These are phyloP conservation scores for Psophia crepitans DNA, from an alignment of 2,113 vertebrate genomes.

Conservation along the genomic window DNA sequence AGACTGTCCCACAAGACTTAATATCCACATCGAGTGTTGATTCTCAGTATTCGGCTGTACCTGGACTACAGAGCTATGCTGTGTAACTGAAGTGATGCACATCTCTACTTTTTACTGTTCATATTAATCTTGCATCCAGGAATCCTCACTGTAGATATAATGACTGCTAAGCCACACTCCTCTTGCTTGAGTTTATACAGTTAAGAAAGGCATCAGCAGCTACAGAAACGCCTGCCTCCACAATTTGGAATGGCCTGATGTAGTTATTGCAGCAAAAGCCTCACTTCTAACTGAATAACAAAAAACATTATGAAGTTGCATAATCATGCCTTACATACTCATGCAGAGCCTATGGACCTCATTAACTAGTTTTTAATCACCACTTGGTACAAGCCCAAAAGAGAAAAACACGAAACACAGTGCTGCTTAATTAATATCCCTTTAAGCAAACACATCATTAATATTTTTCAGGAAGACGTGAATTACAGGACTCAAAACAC, in stretches of 20 bases:
- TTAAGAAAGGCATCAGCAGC: neutral
- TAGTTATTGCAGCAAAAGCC: neutral
- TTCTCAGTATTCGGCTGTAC: neutral
- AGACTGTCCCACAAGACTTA: neutral
- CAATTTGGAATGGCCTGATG: neutral
- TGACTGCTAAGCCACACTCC: neutral
- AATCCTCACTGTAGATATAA: neutral
- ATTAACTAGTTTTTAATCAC: neutral
- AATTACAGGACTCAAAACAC: neutral
- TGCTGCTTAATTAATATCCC: neutral
- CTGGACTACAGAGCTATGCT: neutral
- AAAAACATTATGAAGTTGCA: neutral
- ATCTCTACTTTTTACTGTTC: neutral
- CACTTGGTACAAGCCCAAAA: neutral
- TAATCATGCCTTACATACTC: neutral
- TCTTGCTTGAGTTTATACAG: neutral
- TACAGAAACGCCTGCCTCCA: neutral
- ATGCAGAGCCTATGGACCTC: neutral
- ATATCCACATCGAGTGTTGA: neutral
- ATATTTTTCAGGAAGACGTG: neutral
- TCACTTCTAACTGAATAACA: neutral
- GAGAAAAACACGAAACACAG: neutral
- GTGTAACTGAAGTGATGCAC: neutral
- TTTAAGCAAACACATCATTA: neutral
- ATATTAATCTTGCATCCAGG: neutral